Conservation (phyloP, 2,113 vertebrate genomes). For the Phoenicopterus ruber region DNA sequence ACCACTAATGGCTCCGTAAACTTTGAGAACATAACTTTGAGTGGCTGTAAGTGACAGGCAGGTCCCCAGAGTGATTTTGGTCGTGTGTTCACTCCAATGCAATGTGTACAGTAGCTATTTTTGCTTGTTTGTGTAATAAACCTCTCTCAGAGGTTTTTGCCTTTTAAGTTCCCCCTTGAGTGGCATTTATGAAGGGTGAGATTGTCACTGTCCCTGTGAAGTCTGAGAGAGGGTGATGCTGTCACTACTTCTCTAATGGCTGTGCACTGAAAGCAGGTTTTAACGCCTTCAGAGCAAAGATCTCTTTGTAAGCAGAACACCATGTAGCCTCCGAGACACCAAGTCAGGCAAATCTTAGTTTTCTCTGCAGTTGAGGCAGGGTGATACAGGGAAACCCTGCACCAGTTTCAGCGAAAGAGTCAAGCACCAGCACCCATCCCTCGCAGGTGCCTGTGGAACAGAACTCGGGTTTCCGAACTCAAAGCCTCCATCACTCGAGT, state of each 20-base stretch:
- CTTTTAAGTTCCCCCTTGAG: neutral
- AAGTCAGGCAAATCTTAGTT: neutral
- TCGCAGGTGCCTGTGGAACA: neutral
- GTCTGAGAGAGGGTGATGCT: neutral
- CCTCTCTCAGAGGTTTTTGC: neutral
- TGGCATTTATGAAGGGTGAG: neutral
- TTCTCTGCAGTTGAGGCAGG: neutral
- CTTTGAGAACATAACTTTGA: neutral
- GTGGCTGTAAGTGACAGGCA: neutral
- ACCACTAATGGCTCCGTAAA: neutral
- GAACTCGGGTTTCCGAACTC: neutral
- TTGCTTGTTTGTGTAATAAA: neutral
- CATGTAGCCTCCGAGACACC: neutral
- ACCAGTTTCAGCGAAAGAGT: neutral
- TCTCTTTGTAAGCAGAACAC: neutral
- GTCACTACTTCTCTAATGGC: neutral
- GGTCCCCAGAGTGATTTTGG: neutral
- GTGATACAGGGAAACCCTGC: neutral
- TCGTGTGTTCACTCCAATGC: neutral
- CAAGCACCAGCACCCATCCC: neutral
- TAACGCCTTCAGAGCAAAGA: neutral
- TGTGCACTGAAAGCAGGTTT: neutral
- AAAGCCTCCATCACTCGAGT: neutral
- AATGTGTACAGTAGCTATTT: neutral
- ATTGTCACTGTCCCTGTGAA: neutral